Base-by-base conservation (phyloP, 2,888 invertebrate genomes). In the Neoitamus cyanurus region DNA sequence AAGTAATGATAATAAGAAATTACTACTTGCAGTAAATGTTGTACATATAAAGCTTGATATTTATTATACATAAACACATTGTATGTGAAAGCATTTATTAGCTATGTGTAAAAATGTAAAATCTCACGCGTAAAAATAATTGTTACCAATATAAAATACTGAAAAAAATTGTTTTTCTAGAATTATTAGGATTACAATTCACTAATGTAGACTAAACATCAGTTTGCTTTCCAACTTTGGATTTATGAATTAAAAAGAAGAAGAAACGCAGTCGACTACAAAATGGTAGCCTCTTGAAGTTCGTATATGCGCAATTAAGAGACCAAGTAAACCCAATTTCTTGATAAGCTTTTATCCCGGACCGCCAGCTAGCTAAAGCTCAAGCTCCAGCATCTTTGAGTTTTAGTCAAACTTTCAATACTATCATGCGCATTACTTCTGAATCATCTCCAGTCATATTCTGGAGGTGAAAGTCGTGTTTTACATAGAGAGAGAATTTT, bases 281-380 rank as follows among this genome's bases (percentile, higher is more conserved):
- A 58, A 25, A 25, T 58, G 2, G 20, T 25, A 5, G 58, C 5
- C 20, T 9, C 7, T 58, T 3, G 11, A 25, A 20, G 1, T 37
- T 2, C 58, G 25, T 58, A 20, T 58, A 58, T 58, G 58, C 58
- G 58, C 58, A 58, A 58, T 58, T 58, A 58, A 9, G 20, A 58
- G 2, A 15, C 20, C n/a, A 58, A 58, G 58, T 20, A 58, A 25
- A 5, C 9, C 20, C 9, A 15, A 20, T 58, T 58, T 15, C 30
- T 30, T 20, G 37, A 20, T 75, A 34, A 75, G 75, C 75, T 75
- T 72, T 75, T 75, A 30, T 75, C 75, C 75, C 42, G 75, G 75
- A 42, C 75, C 37, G 46, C 3, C 73, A 72, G 73, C 36, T 73
- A 75, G 37, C 75, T 42, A 25, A 42, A 75, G 58, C 58, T 58